phyloP scores from a whole-genome alignment of 1,140 invertebrate genomes.

The Cotesia glomerata region DNA sequence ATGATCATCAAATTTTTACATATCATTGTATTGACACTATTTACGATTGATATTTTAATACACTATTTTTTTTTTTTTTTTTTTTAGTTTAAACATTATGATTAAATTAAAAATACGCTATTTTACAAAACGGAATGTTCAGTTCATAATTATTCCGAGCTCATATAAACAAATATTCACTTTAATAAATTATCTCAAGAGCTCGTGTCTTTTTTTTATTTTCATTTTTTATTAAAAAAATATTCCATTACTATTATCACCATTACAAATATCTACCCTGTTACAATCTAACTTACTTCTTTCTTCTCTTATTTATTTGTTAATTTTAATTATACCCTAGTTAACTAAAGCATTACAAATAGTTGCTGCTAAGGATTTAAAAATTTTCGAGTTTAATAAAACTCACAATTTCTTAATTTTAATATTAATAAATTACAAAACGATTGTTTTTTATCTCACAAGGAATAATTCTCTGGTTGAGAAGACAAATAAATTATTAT shows the following conservation, averaged over 20 bases:
- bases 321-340: neutral
- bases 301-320: neutral
- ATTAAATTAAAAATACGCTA: neutral
- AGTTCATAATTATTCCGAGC: neutral
- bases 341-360: neutral
- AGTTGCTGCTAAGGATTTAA: no score
- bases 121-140: neutral
- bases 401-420: no score
- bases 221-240: neutral
- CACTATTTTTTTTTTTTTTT: no score
- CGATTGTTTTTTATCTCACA: no score
- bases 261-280: slow-evolving; percentile 3
- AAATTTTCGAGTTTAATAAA: no score
- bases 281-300: neutral
- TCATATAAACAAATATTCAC: neutral
- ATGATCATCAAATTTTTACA: neutral
- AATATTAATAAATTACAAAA: no score
- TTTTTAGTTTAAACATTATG: neutral
- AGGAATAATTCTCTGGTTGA: neutral
- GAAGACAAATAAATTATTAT: neutral
- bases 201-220: neutral
- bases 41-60: neutral
- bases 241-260: slow-evolving; percentile 1
- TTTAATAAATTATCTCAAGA: neutral
- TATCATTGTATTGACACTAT: neutral